Evolutionary conservation across 2,113 vertebrate species (phyloP).

Genomic region (Rynchops niger): DNA sequence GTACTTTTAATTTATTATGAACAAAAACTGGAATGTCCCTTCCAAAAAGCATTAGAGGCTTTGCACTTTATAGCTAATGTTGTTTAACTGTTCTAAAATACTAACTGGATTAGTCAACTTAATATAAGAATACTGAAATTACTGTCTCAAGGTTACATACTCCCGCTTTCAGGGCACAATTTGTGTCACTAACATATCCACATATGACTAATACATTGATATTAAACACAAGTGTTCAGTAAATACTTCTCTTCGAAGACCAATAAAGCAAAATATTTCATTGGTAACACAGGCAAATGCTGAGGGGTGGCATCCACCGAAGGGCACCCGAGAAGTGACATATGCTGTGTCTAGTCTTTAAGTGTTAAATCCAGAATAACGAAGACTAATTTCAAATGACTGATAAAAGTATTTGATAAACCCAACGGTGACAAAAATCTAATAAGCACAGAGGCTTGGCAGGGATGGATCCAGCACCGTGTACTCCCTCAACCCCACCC

Average conservation of each 20-base stretch:
- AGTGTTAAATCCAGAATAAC: not conserved
- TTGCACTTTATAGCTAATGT: not conserved
- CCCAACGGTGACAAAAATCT: not conserved
- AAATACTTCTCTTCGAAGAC: not conserved
- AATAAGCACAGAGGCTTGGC: not conserved
- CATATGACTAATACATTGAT: not conserved
- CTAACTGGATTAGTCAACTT: not conserved
- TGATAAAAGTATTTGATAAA: not conserved
- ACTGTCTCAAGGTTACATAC: not conserved
- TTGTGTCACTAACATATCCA: not conserved
- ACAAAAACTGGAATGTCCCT: not conserved
- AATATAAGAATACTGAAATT: not conserved
- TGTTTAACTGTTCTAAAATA: not conserved
- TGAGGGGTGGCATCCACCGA: not conserved
- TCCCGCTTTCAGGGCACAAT: not conserved
- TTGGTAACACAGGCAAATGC: not conserved
- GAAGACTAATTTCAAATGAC: not conserved
- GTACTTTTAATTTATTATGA: not conserved
- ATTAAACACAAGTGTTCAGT: not conserved
- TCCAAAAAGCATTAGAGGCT: not conserved
- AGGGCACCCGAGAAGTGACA: not conserved
- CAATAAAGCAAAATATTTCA: not conserved
- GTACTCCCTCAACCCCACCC: rapidly evolving
- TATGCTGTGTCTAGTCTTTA: rapidly evolving
- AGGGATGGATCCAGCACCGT: not conserved